These are phyloP conservation scores for Himalopsyche tibetana DNA, from an alignment of 2,888 invertebrate species.

Conservation along the genomic window DNA sequence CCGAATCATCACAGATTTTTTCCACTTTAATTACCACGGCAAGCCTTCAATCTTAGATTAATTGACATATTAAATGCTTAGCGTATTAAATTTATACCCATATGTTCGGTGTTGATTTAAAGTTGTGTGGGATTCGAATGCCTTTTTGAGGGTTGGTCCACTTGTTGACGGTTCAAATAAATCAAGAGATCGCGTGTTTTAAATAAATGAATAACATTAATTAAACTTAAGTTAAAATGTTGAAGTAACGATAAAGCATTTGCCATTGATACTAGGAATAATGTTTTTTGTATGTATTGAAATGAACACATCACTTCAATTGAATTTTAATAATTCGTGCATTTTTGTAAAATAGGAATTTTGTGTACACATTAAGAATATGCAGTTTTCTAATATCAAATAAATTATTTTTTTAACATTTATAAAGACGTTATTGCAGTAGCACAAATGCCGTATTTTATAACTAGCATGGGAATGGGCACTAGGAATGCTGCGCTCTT, in stretches of 20 bases:
- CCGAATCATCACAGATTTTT: neutral
- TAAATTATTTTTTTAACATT: too few relatives aligned
- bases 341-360: too few relatives aligned
- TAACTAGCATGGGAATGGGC: too few relatives aligned
- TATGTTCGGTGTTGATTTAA: constrained; percentile 23
- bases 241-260: constrained; percentile 4
- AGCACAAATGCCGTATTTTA: too few relatives aligned
- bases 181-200: constrained; percentile 28
- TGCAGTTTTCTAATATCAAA: too few relatives aligned
- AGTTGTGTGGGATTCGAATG: constrained; percentile 37
- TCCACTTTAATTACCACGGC: neutral
- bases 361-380: too few relatives aligned
- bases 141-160: constrained; percentile 39
- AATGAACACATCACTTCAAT: neutral
- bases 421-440: too few relatives aligned
- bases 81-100: constrained; percentile 14
- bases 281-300: neutral
- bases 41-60: constrained; percentile 28
- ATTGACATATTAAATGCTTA: constrained; percentile 23
- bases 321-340: too few relatives aligned
- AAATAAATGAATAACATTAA: constrained; percentile 35
- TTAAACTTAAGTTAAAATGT: constrained; percentile 19
- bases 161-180: constrained; percentile 33
- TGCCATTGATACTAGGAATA: neutral
- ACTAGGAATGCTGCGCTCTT: too few relatives aligned